Percentiles rank a stretch among this genome's conserved stretches.
phyloP scores from a whole-genome alignment of 2,888 invertebrate species.

The Ichneumoninae sp. region DNA sequence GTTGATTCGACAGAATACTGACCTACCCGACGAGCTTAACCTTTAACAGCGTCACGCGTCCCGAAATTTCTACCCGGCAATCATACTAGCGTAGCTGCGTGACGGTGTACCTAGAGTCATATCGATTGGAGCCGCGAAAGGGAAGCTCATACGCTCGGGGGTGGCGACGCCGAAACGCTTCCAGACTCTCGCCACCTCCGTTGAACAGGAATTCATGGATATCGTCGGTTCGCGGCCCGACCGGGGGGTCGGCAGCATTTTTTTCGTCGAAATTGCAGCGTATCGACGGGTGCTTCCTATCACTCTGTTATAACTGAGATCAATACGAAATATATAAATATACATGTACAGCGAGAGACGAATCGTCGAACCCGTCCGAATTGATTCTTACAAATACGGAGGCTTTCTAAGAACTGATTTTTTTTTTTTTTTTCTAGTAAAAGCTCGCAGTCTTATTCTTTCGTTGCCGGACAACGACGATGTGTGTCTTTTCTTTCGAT shows the following conservation, averaged over 20 bases:
- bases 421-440: neutral
- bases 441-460: slow-evolving; percentile 39
- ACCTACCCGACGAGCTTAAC: slow-evolving; percentile 77
- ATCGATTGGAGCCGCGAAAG: slow-evolving; percentile 40
- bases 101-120: slow-evolving; percentile 5
- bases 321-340: slow-evolving; percentile 12
- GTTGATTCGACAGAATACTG: slow-evolving; percentile 56
- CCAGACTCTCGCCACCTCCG: slow-evolving; percentile 78
- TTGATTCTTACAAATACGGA: neutral
- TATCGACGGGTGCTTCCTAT: slow-evolving; percentile 13
- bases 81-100: slow-evolving; percentile 71
- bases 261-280: neutral
- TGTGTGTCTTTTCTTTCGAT: slow-evolving; percentile 51
- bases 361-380: neutral
- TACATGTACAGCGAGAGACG: neutral
- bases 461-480: neutral
- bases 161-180: slow-evolving; percentile 78
- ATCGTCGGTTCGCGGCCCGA: slow-evolving; percentile 7
- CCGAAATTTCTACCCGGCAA: slow-evolving; percentile 79
- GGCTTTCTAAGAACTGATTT: neutral
- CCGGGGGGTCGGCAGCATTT: slow-evolving; percentile 8
- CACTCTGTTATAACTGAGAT: slow-evolving; percentile 35
- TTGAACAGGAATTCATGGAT: slow-evolving; percentile 77
- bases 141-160: slow-evolving; percentile 64
- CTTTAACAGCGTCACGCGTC: slow-evolving; percentile 81